These are phyloP conservation scores for Synodontis membranacea DNA, from an alignment of 2,113 vertebrate genomes.

Conservation along the genomic window DNA sequence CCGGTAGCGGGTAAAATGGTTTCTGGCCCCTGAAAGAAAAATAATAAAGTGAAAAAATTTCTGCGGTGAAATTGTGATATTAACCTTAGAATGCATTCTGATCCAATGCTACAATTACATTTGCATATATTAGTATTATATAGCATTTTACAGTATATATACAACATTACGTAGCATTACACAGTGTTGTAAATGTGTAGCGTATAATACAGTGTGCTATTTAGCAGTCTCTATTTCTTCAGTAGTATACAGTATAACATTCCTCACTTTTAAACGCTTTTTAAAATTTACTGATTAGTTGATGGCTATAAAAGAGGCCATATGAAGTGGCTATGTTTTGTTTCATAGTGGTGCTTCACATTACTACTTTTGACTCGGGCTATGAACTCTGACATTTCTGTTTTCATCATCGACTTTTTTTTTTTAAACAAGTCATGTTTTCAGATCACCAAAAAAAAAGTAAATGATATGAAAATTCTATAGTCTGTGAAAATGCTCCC, in stretches of 20 bases:
- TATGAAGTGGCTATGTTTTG: background rate
- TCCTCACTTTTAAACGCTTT: background rate
- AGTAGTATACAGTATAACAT: background rate
- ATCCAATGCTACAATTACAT: background rate
- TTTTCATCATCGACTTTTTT: background rate
- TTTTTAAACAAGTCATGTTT: background rate
- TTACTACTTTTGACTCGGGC: background rate
- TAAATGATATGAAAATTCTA: background rate
- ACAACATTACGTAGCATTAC: background rate
- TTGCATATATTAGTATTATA: background rate
- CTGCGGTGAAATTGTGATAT: background rate
- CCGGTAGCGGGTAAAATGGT: slow-evolving; percentile 67
- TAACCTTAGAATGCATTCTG: background rate
- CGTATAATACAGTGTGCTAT: background rate
- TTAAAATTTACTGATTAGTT: background rate
- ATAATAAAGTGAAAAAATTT: background rate
- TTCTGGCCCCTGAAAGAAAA: slow-evolving; percentile 62
- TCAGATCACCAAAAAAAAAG: background rate
- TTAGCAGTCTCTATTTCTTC: background rate
- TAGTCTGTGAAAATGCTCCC: background rate
- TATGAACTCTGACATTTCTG: background rate
- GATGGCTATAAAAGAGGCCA: background rate
- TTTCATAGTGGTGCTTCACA: background rate
- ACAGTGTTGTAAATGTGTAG: background rate
- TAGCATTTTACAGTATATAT: background rate